Percentiles rank a stretch among this genome's conserved stretches.
Evolutionary conservation across 2,797 vertebrate species (phyloP).

Genomic region (Sebastes taczanowskii): DNA sequence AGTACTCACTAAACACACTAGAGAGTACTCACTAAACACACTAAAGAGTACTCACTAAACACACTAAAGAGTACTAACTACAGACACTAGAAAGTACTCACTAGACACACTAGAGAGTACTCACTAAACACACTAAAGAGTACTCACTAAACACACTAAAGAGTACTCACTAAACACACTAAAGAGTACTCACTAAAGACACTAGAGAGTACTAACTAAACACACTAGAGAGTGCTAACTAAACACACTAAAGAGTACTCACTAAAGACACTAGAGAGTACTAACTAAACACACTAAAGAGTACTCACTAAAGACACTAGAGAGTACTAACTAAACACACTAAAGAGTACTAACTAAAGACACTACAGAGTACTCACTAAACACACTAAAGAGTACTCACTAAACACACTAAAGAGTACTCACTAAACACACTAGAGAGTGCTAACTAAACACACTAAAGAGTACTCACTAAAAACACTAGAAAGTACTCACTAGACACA

Average conservation of each 20-base stretch:
- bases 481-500: background rate
- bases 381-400: no score
- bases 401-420: no score
- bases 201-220: no score
- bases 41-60: background rate
- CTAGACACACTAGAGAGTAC: background rate
- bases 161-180: background rate
- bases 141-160: background rate
- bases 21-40: background rate
- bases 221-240: rapidly evolving
- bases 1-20: no score
- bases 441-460: background rate
- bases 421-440: background rate
- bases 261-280: rapidly evolving
- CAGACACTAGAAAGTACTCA: background rate
- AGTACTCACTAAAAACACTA: background rate
- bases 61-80: background rate
- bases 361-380: no score
- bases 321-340: no score
- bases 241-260: no score
- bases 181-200: rapidly evolving
- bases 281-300: rapidly evolving
- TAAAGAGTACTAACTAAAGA: rapidly evolving
- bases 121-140: background rate
- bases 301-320: no score